Base-by-base conservation (phyloP, 2,888 invertebrate species). In the Athalia cordata region DNA sequence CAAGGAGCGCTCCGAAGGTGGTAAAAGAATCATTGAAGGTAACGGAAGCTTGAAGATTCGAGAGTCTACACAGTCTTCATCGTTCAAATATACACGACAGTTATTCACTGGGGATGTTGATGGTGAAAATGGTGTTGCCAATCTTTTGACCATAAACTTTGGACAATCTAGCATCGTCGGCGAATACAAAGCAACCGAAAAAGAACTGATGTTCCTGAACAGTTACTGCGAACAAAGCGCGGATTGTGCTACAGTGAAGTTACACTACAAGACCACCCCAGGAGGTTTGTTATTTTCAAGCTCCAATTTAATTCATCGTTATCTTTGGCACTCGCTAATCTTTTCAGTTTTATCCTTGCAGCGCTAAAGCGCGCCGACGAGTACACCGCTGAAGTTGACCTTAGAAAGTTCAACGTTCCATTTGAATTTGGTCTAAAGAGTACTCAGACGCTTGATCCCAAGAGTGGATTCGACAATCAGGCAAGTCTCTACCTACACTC, bases 171-270 rank as follows among this genome's bases (percentile, higher is more conserved):
- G 94, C 81, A 92, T 95, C 78, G 94, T 95, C 5, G 93, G 94
- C 0, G 95, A 95, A 83, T 90, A 94, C 0, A 95, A 95, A 83
- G 87, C 94, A 72, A 95, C 96, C 62, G 94, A 95, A 89, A 92
- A 95, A 81, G 95, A 95, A 82, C 93, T 95, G 87, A 93, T 94
- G 85, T 91, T 93, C 67, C 93, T 94, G 11, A 92, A 94, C 81
- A 94, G 95, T 9, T 94, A 94, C 87, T 96, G 96, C 87, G 95
- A 96, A 83, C 95, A 95, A 87, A 95, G 94, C 90, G 95, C 95
- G 80, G 94, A 95, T 83, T 96, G 96, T 86, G 95, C 95, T 0
- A 94, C 95, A 85, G 92, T 95, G 43, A 95, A 96, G 84, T 85
- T 94, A n/a, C 92, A 93, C 84, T 92, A 93, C 49, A 94, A 93